Evolutionary conservation across 2,888 invertebrate species (phyloP).

Genomic region (Ethmia dodecea): DNA sequence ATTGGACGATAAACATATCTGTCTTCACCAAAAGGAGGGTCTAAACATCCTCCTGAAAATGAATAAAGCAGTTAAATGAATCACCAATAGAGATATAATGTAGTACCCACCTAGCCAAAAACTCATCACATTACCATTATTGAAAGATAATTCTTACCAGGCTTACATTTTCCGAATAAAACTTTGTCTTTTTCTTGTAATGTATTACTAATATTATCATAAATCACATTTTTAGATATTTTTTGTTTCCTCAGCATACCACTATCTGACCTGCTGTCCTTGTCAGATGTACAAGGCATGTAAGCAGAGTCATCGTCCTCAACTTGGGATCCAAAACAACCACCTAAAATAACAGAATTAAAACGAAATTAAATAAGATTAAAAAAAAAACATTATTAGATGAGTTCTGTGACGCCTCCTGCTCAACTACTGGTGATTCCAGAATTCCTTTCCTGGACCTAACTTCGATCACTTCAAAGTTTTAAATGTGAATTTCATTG

Average conservation of each 20-base stretch:
- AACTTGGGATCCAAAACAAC: constrained; percentile 37
- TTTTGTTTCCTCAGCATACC: constrained; percentile 24
- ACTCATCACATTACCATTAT: background rate
- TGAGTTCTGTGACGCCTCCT: too few species aligned
- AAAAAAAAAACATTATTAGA: too few species aligned
- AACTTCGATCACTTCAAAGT: too few species aligned
- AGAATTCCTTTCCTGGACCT: too few species aligned
- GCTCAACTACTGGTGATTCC: too few species aligned
- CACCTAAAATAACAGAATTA: constrained; percentile 32
- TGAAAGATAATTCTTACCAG: constrained; percentile 35
- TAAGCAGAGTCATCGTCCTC: constrained; percentile 43
- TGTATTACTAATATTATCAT: constrained; percentile 13
- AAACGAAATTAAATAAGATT: too few species aligned
- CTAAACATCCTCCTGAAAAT: constrained; percentile 57
- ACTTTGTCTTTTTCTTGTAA: constrained; percentile 24
- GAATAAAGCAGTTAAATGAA: constrained; percentile 9
- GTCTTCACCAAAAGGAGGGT: constrained; percentile 61
- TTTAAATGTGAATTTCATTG: too few species aligned
- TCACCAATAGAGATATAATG: background rate
- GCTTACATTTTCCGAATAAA: constrained; percentile 58
- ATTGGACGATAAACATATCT: constrained; percentile 42
- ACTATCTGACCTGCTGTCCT: constrained; percentile 23
- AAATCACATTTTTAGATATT: constrained; percentile 27
- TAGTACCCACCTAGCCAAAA: background rate
- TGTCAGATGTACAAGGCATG: constrained; percentile 24